Evolutionary conservation across 1,140 invertebrate genomes (phyloP).

Genomic region (Cydia amplana): DNA sequence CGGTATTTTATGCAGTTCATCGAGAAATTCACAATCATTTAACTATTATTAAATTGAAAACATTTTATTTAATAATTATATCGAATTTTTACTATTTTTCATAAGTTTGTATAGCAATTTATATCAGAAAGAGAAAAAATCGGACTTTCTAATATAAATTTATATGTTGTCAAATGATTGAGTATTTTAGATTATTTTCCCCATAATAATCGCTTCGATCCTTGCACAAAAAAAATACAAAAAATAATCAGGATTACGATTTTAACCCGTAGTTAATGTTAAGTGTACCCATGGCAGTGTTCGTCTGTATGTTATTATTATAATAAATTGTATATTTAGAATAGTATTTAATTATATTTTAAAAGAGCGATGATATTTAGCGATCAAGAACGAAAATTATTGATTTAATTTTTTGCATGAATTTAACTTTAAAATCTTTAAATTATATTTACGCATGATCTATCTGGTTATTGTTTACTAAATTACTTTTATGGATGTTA

Average conservation of each 20-base stretch:
- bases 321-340: constrained; percentile 40
- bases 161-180: neutral
- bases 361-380: constrained; percentile 53
- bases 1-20: too few species aligned
- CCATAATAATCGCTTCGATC: neutral
- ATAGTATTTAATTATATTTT: constrained; percentile 43
- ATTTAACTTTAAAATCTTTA: constrained; percentile 26
- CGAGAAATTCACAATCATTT: too few species aligned
- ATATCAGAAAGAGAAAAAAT: too few species aligned
- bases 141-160: neutral
- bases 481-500: neutral
- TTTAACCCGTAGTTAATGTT: constrained; percentile 27
- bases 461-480: neutral
- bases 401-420: constrained; percentile 41
- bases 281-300: constrained; percentile 29
- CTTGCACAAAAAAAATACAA: neutral
- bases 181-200: constrained; percentile 10
- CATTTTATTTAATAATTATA: too few species aligned
- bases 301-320: constrained; percentile 6
- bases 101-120: too few species aligned
- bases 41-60: too few species aligned
- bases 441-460: neutral
- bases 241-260: neutral
- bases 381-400: constrained; percentile 57
- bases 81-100: too few species aligned